These are phyloP conservation scores for Stenurella melanura DNA, from an alignment of 2,888 invertebrate species.

Conservation along the genomic window DNA sequence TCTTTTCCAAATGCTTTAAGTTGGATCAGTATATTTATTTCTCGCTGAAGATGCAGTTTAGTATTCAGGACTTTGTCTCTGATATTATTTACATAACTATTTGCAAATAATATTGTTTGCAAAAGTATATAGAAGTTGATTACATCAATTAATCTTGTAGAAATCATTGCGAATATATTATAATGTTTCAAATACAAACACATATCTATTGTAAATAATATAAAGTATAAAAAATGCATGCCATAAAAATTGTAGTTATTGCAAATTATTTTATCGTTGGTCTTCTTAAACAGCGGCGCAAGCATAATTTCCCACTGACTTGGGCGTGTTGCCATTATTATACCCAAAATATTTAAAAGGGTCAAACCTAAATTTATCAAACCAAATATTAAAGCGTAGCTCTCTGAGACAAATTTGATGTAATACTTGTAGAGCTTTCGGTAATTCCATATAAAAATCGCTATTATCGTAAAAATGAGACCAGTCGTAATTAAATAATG, in stretches of 20 bases:
- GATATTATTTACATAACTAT: conserved; percentile 13
- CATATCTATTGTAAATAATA: neutral
- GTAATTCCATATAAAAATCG: no score
- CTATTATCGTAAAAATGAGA: no score
- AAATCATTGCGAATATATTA: neutral
- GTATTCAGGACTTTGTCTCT: neutral
- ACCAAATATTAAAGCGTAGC: neutral
- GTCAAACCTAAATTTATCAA: conserved; percentile 7
- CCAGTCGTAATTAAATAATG: no score
- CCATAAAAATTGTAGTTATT: conserved; percentile 8
- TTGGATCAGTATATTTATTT: neutral
- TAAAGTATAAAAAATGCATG: neutral
- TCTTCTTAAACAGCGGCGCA: neutral
- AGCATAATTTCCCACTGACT: conserved; percentile 19
- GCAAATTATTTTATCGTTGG: neutral
- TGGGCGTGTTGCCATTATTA: neutral
- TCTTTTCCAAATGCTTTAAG: neutral
- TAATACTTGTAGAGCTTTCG: no score
- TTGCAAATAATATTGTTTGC: conserved; percentile 4
- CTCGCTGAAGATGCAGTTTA: neutral
- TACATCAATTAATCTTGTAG: neutral
- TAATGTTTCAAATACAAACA: neutral
- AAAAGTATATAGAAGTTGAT: conserved; percentile 26
- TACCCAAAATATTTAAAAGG: neutral
- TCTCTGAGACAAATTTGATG: no score